Base-by-base conservation (phyloP, 1,140 invertebrate genomes). In the Nymphalis io region DNA sequence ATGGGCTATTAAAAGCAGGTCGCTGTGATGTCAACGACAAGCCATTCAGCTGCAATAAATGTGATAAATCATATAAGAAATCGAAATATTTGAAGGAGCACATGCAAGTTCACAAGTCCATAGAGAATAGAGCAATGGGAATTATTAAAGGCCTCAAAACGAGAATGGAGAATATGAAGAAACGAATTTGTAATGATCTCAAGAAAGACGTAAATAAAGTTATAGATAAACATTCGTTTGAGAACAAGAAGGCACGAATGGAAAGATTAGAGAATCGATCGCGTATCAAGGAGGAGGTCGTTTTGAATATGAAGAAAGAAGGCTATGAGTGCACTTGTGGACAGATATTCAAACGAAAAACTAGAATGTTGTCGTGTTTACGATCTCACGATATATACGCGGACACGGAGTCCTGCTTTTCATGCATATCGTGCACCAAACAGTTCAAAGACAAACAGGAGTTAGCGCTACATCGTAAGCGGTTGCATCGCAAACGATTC, bases 291-390 rank as follows among this genome's bases (percentile, higher is more conserved):
- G 60, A 63, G 20, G 60, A 63, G 15, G 62, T 64, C 5, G 15
- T 6, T 15, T 15, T 27, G n/a, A 55, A 78, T 48, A 21, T 78
- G 20, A 82, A 83, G 15, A 88, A 84, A 27, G 87, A 87, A 68
- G 88, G 85, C 0, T 90, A 90, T 55, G 74, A 82, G 55, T 91
- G 89, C 61, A 86, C 82, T 46, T 91, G 89, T 66, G 86, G 88
- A 0, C 78, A 86, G 68, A 62, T 83, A 1, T 91, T 86, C 53
- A 80, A 79, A 42, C 68, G 89, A 23, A 73, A 80, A 59, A 91
- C 81, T 60, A 75, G 87, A 16, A 83, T 90, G 82, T 81, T 89
- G 38, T 86, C 87, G 1, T 91, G 89, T 74, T 60, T 89, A 3
- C 72, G 87, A 15, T 85, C 88, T 1, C 89, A 91, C 44, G 80